These are phyloP conservation scores for Dissostichus mawsoni DNA, from an alignment of 2,113 vertebrate genomes.

Conservation along the genomic window DNA sequence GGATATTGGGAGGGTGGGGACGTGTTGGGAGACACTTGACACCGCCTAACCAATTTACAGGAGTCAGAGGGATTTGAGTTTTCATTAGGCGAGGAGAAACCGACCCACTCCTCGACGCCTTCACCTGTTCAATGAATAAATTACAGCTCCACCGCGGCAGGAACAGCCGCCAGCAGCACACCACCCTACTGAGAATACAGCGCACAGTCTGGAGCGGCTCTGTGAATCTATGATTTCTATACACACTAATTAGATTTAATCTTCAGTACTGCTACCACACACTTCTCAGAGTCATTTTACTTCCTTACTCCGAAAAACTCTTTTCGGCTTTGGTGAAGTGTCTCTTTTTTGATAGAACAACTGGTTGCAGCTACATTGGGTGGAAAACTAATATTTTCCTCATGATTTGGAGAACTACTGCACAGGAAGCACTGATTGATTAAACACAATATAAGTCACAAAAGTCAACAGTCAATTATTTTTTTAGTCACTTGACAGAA, in stretches of 20 bases:
- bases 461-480: too few species aligned
- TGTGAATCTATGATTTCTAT: neutral
- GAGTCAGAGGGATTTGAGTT: constrained; percentile 72
- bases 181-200: constrained; percentile 11
- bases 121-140: constrained; percentile 80
- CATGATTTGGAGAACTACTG: neutral
- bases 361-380: too few species aligned
- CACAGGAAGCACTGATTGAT: neutral
- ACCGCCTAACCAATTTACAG: constrained; percentile 75
- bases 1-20: neutral
- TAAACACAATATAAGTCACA: neutral
- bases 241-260: constrained; percentile 5
- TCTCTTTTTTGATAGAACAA: neutral
- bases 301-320: neutral
- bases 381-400: neutral
- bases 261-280: neutral
- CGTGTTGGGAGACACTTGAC: constrained; percentile 61
- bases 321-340: neutral
- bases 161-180: constrained; percentile 45
- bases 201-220: constrained; percentile 16
- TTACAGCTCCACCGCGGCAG: constrained; percentile 42
- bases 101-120: constrained; percentile 44
- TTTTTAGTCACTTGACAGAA: too few species aligned
- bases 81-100: constrained; percentile 67
- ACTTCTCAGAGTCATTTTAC: neutral